Conservation (phyloP, 2,888 invertebrate genomes). For the Pterostichus niger region DNA sequence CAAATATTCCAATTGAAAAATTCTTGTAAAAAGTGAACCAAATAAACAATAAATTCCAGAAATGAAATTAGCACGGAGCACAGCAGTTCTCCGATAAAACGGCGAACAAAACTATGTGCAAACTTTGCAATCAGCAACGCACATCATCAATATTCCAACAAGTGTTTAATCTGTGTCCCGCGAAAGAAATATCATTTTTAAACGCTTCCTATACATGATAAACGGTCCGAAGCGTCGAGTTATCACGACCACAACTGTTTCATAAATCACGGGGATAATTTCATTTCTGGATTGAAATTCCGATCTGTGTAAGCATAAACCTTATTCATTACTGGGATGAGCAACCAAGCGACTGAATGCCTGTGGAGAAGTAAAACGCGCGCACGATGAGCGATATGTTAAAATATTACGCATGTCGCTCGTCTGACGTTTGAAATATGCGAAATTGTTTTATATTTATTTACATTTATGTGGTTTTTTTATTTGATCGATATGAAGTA, state of each 20-base stretch:
- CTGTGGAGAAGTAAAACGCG: slow-evolving; percentile 12
- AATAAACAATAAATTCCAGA: slow-evolving; percentile 10
- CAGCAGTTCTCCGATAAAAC: slow-evolving; percentile 23
- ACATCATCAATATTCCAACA: slow-evolving; percentile 59
- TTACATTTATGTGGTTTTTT: slow-evolving; percentile 14
- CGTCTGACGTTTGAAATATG: slow-evolving; percentile 54
- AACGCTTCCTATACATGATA: slow-evolving; percentile 63
- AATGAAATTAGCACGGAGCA: background rate
- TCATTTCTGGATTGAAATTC: slow-evolving; percentile 62
- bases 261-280: slow-evolving; percentile 64
- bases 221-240: slow-evolving; percentile 50
- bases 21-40: background rate
- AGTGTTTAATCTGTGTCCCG: slow-evolving; percentile 53
- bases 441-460: slow-evolving; percentile 59
- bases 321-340: slow-evolving; percentile 64
- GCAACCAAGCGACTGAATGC: background rate
- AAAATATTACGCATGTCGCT: slow-evolving; percentile 51
- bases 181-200: slow-evolving; percentile 59
- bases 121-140: slow-evolving; percentile 36
- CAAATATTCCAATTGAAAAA: background rate
- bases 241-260: slow-evolving; percentile 51
- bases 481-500: background rate
- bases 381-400: background rate
- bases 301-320: slow-evolving; percentile 64
- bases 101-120: slow-evolving; percentile 5